These are phyloP conservation scores for Thera britannica DNA, from an alignment of 2,888 invertebrate genomes.

Conservation along the genomic window DNA sequence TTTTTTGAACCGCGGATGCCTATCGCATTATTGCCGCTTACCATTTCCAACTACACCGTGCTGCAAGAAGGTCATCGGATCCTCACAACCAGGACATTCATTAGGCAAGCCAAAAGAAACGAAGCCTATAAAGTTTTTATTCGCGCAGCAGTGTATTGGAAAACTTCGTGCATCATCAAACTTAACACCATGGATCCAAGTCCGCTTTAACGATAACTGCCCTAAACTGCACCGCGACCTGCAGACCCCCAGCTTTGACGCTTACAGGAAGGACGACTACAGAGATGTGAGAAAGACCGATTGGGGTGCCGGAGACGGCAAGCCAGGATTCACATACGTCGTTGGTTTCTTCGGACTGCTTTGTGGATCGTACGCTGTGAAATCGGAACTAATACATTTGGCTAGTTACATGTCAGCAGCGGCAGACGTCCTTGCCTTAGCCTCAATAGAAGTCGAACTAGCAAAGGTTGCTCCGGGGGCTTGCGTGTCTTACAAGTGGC, in stretches of 20 bases:
- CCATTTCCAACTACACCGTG: conserved; percentile 48
- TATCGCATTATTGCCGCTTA: conserved; percentile 47
- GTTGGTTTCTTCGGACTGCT: conserved; percentile 83
- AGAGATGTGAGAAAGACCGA: conserved; percentile 62
- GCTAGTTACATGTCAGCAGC: conserved; percentile 86
- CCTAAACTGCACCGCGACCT: conserved; percentile 73
- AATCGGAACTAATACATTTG: conserved; percentile 84
- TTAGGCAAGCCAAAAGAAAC: conserved; percentile 2
- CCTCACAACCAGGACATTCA: conserved; percentile 23
- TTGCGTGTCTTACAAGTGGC: conserved; percentile 89
- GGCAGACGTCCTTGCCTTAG: conserved; percentile 90
- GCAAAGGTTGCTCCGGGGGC: conserved; percentile 87
- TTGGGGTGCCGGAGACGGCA: conserved; percentile 66
- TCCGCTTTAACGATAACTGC: conserved; percentile 61
- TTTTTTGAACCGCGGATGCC: conserved; percentile 49
- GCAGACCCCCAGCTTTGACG: conserved; percentile 67
- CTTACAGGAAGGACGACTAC: conserved; percentile 66
- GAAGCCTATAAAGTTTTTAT: conserved; percentile 22
- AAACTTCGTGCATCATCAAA: conserved; percentile 32
- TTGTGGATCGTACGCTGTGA: conserved; percentile 85
- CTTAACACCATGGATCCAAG: conserved; percentile 61
- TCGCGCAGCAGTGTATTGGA: conserved; percentile 22
- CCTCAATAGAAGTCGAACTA: conserved; percentile 91
- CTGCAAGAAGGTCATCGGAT: conserved; percentile 47
- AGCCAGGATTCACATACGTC: conserved; percentile 79